These are phyloP conservation scores for Fabriciana adippe DNA, from an alignment of 2,888 invertebrate species.

Conservation along the genomic window DNA sequence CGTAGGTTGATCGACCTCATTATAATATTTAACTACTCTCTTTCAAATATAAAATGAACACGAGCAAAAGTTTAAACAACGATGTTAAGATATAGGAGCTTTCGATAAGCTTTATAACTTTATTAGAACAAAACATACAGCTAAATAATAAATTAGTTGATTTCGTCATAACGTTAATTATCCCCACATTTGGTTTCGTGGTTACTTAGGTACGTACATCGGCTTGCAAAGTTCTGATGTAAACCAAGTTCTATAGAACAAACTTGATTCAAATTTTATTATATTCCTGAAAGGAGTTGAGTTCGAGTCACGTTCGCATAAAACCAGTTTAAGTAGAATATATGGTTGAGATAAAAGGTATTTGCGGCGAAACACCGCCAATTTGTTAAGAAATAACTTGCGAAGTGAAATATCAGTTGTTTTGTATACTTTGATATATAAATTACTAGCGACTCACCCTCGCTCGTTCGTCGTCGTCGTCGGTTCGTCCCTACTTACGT, in stretches of 20 bases:
- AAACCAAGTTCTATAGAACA: slow-evolving; percentile 32
- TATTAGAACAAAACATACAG: neutral
- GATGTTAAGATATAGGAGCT: too few relatives aligned
- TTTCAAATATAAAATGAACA: too few relatives aligned
- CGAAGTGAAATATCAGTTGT: slow-evolving; percentile 11
- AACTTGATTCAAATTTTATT: slow-evolving; percentile 41
- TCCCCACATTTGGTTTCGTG: slow-evolving; percentile 16
- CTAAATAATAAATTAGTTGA: slow-evolving; percentile 18
- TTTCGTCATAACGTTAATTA: slow-evolving; percentile 17
- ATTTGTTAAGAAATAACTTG: slow-evolving; percentile 17
- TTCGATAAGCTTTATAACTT: too few relatives aligned
- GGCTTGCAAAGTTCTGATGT: slow-evolving; percentile 32
- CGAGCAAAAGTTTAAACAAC: too few relatives aligned
- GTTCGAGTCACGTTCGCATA: slow-evolving; percentile 34
- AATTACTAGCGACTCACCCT: too few relatives aligned
- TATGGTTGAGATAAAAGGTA: slow-evolving; percentile 35
- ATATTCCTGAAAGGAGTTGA: slow-evolving; percentile 30
- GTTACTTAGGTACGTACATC: slow-evolving; percentile 15
- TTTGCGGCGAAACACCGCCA: slow-evolving; percentile 24
- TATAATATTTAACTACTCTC: too few relatives aligned
- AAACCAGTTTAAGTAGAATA: slow-evolving; percentile 32
- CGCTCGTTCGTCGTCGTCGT: too few relatives aligned
- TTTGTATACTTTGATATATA: neutral
- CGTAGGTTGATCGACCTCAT: too few relatives aligned
- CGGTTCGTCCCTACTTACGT: too few relatives aligned